These are phyloP conservation scores for Aradophagus sp. DNA, from an alignment of 1,140 invertebrate species.

Conservation along the genomic window DNA sequence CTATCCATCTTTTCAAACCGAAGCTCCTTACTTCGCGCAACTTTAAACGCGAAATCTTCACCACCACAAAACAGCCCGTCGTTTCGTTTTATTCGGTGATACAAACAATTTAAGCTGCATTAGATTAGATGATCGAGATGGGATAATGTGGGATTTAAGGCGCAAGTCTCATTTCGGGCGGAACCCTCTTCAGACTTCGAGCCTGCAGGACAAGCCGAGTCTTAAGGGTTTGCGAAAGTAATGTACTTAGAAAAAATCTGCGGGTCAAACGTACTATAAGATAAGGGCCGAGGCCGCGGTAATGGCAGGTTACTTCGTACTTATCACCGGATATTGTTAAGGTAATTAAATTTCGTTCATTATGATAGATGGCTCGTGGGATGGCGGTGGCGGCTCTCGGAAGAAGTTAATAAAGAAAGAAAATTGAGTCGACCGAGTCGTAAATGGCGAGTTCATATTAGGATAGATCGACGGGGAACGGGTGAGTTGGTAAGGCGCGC, in stretches of 20 bases:
- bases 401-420: too few species aligned
- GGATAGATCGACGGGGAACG: too few species aligned
- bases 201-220: slow-evolving; percentile 2
- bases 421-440: too few species aligned
- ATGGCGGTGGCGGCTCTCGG: not conserved
- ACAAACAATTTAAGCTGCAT: slow-evolving; percentile 8
- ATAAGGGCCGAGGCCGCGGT: slow-evolving; percentile 13
- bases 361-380: slow-evolving; percentile 9
- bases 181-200: slow-evolving; percentile 17
- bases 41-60: too few species aligned
- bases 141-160: slow-evolving; percentile 33
- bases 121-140: slow-evolving; percentile 31
- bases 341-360: slow-evolving; percentile 33
- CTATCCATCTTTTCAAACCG: too few species aligned
- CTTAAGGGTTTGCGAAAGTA: slow-evolving; percentile 23
- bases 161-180: slow-evolving; percentile 5
- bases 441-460: too few species aligned
- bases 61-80: too few species aligned
- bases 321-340: slow-evolving; percentile 18
- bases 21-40: too few species aligned
- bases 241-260: slow-evolving; percentile 37
- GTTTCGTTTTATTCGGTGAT: not conserved
- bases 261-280: slow-evolving; percentile 21
- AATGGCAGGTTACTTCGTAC: slow-evolving; percentile 20
- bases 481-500: too few species aligned